Evolutionary conservation across 2,113 vertebrate genomes (phyloP), one percentile per base, ranked within the genome.

Genomic region (Leptosomus discolor): DNA sequence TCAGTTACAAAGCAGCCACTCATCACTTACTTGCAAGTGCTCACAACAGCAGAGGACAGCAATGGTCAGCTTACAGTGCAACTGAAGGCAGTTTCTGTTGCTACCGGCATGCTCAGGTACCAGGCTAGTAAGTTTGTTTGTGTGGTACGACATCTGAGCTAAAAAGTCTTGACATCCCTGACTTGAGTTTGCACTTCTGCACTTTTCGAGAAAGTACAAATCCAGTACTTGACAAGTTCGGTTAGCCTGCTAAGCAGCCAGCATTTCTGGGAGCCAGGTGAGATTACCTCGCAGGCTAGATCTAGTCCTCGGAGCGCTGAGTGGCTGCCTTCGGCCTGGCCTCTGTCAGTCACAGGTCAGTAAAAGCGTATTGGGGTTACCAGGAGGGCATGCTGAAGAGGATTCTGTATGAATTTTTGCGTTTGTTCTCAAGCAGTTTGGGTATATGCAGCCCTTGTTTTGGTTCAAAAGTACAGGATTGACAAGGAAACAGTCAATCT

Each of bases 11-110:
- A 88, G 17, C 34, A 37, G 30, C 26, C 1, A 2, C 11, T 17
- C 4, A 4, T 67, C 57, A 7, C 27, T 67, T 67, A 7, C 27
- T 67, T 67, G 30, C 3, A 29, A 8, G 27, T 17, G 22, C 46
- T 58, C 10, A 9, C 10, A 18, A 9, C 16, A 29, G 27, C 17
- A 30, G 41, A 71, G 36, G 8, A 50, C 32, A 50, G 36, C 30
- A 27, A 0, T 4, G 15, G 26, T 64, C 11, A 27, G 30, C 26
- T 54, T 56, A 30, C 19, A 15, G 37, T 53, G 45, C 29, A 51
- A 2, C 39, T 36, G 0, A 18, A 43, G 74, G 45, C 60, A 1
- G 0, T 54, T 81, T 54, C 23, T 77, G 9, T 60, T 69, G 11
- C 58, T 46, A 5, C 6, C 32, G 24, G 36, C 17, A 13, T 68